phyloP scores from a whole-genome alignment of 2,113 vertebrate genomes.

The Alethe diademata region DNA sequence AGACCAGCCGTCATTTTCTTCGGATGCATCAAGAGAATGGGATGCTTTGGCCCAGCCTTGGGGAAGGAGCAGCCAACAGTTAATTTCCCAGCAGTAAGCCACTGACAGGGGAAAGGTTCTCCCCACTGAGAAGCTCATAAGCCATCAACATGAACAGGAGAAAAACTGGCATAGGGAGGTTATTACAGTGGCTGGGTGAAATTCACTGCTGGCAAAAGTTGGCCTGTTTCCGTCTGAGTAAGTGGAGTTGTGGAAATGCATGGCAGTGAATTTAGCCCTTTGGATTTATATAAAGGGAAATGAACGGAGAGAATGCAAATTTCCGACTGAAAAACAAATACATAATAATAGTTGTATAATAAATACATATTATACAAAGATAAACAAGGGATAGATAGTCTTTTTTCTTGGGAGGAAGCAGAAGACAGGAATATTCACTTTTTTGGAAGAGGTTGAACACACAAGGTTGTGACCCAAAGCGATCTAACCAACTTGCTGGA shows the following conservation, averaged over 20 bases:
- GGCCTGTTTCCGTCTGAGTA: neutral
- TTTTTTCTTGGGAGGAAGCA: neutral
- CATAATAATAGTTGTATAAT: neutral
- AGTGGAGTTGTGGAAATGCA: neutral
- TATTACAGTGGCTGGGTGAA: neutral
- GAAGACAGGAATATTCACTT: neutral
- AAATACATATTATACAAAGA: neutral
- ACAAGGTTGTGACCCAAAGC: neutral
- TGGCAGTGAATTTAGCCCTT: neutral
- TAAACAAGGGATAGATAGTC: rapidly evolving
- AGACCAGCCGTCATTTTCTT: slow-evolving; percentile 91
- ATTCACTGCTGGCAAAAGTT: neutral
- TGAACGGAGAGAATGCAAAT: neutral
- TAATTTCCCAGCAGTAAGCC: neutral
- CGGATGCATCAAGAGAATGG: slow-evolving; percentile 85
- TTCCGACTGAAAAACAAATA: neutral
- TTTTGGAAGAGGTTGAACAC: neutral
- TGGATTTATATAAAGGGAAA: neutral
- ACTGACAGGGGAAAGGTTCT: neutral
- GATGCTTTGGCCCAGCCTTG: slow-evolving; percentile 90
- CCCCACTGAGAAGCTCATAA: neutral
- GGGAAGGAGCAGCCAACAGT: neutral
- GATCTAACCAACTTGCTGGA: neutral
- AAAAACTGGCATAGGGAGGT: neutral
- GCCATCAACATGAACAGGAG: neutral